These are phyloP conservation scores for Chrysocyon brachyurus DNA, from an alignment of 2,797 vertebrate species.

Conservation along the genomic window DNA sequence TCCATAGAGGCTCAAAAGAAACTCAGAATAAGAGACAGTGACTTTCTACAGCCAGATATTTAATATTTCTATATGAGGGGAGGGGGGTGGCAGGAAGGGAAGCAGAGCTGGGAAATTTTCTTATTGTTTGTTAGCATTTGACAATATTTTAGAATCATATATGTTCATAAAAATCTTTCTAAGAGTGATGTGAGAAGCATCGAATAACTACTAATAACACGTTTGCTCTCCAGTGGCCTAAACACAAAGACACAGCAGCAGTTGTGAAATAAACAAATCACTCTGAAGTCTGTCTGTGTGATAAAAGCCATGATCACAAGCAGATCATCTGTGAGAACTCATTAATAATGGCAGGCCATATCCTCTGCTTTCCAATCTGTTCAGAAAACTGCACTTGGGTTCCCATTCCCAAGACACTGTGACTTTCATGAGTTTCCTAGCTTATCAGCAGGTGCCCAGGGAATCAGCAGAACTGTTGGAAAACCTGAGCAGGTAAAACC, in stretches of 20 bases:
- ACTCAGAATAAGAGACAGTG: not conserved
- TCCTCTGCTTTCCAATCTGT: constrained; percentile 1
- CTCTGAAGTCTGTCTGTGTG: not conserved
- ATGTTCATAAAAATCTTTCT: not conserved
- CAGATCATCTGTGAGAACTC: not conserved
- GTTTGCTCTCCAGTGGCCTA: not conserved
- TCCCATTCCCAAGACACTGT: not conserved
- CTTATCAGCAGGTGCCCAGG: not conserved
- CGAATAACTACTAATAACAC: not conserved
- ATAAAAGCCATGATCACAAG: not conserved
- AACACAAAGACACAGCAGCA: not conserved
- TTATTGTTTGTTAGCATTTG: not conserved
- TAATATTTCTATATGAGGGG: not conserved
- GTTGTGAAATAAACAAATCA: constrained; percentile 10
- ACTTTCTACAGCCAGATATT: not conserved
- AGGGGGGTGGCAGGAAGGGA: not conserved
- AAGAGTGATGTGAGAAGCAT: not conserved
- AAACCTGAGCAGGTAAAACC: not conserved
- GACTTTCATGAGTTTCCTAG: not conserved
- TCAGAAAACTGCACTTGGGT: constrained; percentile 52
- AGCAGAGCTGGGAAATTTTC: not conserved
- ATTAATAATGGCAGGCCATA: not conserved
- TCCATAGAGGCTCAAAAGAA: not conserved
- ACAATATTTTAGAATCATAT: not conserved
- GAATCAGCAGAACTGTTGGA: not conserved